Evolutionary conservation across 2,113 vertebrate species (phyloP).

Genomic region (Deroptyus accipitrinus): DNA sequence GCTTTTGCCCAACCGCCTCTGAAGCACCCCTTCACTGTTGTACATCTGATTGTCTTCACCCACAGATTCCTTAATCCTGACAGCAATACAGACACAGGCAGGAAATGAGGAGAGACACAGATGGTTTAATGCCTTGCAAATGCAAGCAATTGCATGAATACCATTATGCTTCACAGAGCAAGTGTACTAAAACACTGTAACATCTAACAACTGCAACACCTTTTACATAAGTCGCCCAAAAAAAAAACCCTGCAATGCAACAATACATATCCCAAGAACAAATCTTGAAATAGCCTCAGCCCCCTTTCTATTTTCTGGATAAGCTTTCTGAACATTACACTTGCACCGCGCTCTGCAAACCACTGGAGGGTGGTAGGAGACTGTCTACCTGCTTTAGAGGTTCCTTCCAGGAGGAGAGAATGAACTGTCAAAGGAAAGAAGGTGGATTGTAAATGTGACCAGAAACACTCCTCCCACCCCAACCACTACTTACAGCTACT

Average conservation of each 20-base stretch:
- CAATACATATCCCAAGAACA: not conserved
- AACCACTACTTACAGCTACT: not conserved
- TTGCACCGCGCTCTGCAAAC: not conserved
- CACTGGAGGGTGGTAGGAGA: conserved; percentile 50
- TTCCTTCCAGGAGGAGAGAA: not conserved
- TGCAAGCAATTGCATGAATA: rapidly evolving
- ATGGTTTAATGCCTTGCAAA: not conserved
- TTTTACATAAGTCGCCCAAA: not conserved
- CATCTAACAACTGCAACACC: not conserved
- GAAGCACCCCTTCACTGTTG: not conserved
- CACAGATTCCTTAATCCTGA: not conserved
- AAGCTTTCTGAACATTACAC: not conserved
- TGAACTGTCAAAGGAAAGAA: not conserved
- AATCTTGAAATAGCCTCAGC: not conserved
- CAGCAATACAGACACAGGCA: not conserved
- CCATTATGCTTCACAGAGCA: not conserved
- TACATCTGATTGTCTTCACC: not conserved
- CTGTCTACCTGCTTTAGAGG: not conserved
- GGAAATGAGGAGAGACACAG: not conserved
- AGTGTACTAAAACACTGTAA: not conserved
- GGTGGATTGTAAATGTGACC: not conserved
- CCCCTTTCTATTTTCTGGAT: not conserved
- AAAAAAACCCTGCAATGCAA: not conserved
- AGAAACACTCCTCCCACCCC: not conserved
- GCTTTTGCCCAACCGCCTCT: not conserved